Evolutionary conservation across 2,888 invertebrate genomes (phyloP), one percentile per base, ranked within the genome.

Genomic region (Tridacna crocea): DNA sequence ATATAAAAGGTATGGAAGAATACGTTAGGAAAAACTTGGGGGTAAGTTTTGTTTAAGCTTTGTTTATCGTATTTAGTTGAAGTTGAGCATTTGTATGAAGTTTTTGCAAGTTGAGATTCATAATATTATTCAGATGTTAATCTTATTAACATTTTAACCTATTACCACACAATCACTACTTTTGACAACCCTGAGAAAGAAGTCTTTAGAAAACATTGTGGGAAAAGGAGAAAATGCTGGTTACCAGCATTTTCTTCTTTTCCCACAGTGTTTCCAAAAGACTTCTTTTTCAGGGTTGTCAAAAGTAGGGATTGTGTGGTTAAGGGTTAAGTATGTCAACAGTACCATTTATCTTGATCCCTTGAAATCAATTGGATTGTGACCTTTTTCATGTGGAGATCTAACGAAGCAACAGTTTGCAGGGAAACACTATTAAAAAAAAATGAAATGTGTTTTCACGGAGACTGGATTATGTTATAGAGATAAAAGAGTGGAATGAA

Each of bases 401-500:
- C 46, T 70, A 10, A 70, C 19, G 26, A 48, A 51, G 70, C 22
- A 19, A 61, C 61, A 55, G 36, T 36, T 36, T 36, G 36, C 36
- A 36, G 36, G 36, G 36, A 36, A 36, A 36, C n/a, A n/a, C 24
- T 8, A 47, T 8, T n/a, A n/a, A 68, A 22, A 68, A 70, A 70
- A 70, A 22, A 26, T 70, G 70, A 70, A 70, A 70, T 3, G 11
- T 47, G 48, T 48, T 70, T 70, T 51, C 70, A 15, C 17, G 17
- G 51, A 47, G 70, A 70, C 48, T 26, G 22, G 70, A 70, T 70
- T 70, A 70, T 70, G 13, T 70, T 70, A 2, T 46, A 1, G 51
- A 70, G 70, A 70, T 70, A 51, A 70, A 70, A 70, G 70, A 19
- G 19, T 47, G 3, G 51, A 70, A 51, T 70, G 70, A 70, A 70